phyloP scores from a whole-genome alignment of 2,888 invertebrate species.

The Drosophila fulvimacula region DNA sequence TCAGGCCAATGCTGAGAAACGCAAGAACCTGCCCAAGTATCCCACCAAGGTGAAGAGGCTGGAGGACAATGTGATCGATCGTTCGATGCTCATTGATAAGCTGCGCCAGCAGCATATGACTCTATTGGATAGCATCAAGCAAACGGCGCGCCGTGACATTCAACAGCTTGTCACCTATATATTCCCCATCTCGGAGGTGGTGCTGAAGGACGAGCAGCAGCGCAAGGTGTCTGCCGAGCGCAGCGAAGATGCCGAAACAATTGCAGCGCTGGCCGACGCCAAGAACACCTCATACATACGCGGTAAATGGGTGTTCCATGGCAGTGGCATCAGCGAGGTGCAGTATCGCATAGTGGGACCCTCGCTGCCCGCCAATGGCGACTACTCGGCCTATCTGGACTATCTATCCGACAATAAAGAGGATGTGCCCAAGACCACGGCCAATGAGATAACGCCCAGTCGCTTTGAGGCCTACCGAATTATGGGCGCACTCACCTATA shows the following conservation, averaged over 20 bases:
- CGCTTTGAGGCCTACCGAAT: constrained; percentile 90
- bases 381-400: constrained; percentile 91
- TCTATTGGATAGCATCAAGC: constrained; percentile 87
- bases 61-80: constrained; percentile 86
- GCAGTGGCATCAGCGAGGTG: constrained; percentile 88
- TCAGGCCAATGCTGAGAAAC: constrained; percentile 84
- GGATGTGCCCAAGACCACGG: constrained; percentile 83
- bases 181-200: constrained; percentile 87
- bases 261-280: constrained; percentile 89
- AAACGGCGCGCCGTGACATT: constrained; percentile 86
- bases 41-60: constrained; percentile 88
- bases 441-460: constrained; percentile 86
- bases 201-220: constrained; percentile 81
- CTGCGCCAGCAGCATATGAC: constrained; percentile 85
- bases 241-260: constrained; percentile 84
- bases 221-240: constrained; percentile 56
- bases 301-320: constrained; percentile 89
- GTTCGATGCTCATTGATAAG: constrained; percentile 86
- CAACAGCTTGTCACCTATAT: constrained; percentile 89
- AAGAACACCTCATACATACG: constrained; percentile 92
- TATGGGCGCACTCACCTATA: constrained; percentile 93
- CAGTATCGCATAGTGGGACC: constrained; percentile 93
- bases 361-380: constrained; percentile 92
- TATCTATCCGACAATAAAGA: constrained; percentile 88
- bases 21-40: constrained; percentile 87